Conservation (phyloP, 2,113 vertebrate genomes). For the Zosterops japonicus region DNA sequence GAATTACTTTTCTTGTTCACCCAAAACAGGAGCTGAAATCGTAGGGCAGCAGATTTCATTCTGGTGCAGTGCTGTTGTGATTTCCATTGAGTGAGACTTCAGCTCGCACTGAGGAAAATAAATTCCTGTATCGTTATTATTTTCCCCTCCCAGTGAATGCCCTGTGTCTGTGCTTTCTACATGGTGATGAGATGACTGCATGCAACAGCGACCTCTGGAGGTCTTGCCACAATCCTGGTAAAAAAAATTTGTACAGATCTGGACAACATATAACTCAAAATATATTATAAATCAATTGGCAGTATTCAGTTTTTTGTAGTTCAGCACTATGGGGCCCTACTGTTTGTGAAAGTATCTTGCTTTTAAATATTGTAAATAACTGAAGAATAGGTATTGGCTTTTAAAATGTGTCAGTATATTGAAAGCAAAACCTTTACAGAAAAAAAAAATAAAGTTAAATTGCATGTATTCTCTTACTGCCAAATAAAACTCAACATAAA, state of each 20-base stretch:
- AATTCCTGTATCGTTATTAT: slow-evolving; percentile 14
- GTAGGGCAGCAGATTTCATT: background rate
- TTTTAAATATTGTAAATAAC: background rate
- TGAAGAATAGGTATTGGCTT: background rate
- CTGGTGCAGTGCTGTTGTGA: background rate
- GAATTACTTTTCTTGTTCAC: background rate
- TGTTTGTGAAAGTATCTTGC: background rate
- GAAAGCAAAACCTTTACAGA: background rate
- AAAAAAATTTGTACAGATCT: background rate
- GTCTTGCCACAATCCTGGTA: background rate
- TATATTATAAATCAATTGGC: background rate
- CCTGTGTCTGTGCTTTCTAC: background rate
- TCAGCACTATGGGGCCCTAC: background rate
- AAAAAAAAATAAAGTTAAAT: background rate
- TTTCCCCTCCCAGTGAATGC: slow-evolving; percentile 17
- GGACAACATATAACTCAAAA: background rate
- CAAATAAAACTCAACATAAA: background rate
- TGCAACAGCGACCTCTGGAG: slow-evolving; percentile 60
- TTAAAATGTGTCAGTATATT: background rate
- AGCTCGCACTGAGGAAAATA: slow-evolving; percentile 5
- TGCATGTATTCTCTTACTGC: accelerated
- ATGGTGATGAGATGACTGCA: background rate
- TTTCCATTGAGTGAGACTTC: slow-evolving; percentile 43
- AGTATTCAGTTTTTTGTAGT: background rate
- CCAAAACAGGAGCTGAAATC: slow-evolving; percentile 25